Conservation (phyloP, 2,113 vertebrate genomes). For the Dromas ardeola region DNA sequence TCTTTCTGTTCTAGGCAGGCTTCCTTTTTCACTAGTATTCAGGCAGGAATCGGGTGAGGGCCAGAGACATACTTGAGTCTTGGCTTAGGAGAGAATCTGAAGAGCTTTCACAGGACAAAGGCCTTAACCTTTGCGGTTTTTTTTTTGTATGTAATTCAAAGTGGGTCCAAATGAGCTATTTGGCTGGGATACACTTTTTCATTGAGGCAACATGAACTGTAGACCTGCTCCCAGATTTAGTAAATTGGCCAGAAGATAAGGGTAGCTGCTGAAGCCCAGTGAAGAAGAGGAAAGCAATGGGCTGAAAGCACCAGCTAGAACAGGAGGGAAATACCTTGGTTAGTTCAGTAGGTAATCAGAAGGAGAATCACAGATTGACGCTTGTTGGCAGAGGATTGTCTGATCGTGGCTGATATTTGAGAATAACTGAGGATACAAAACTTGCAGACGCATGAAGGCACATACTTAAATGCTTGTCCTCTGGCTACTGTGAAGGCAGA, state of each 20-base stretch:
- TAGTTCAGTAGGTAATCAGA: neutral
- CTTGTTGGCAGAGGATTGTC: neutral
- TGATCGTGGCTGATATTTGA: neutral
- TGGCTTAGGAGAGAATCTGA: neutral
- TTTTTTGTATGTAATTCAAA: neutral
- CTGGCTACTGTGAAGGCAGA: neutral
- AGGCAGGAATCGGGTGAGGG: neutral
- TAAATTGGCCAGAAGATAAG: neutral
- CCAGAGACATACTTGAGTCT: no score
- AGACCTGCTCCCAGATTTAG: neutral
- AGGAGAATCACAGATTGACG: neutral
- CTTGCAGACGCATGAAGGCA: neutral
- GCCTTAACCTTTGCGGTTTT: neutral
- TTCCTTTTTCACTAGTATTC: neutral
- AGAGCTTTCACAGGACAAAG: neutral
- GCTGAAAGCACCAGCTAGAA: neutral
- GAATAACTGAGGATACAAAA: neutral
- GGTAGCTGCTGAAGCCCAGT: neutral
- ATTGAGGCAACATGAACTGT: neutral
- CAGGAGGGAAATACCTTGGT: neutral
- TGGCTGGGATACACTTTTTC: neutral
- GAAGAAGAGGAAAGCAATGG: neutral
- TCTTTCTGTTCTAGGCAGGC: neutral
- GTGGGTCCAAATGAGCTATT: neutral
- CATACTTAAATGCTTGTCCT: neutral